These are phyloP conservation scores for Silurus meridionalis DNA, from an alignment of 2,113 vertebrate genomes.

Conservation along the genomic window DNA sequence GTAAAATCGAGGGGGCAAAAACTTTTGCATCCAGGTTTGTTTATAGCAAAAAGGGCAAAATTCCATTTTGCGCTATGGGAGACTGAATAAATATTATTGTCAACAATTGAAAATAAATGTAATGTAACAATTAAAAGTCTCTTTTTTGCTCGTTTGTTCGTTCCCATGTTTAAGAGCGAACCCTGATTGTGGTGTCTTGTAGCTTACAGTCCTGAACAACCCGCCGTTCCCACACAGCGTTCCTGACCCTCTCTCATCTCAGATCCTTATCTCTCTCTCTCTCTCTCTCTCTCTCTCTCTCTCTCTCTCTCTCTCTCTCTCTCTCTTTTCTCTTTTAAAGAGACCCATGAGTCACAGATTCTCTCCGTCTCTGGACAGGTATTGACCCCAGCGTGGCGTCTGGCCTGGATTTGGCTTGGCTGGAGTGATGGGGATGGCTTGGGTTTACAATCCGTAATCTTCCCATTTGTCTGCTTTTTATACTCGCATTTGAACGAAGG, in stretches of 20 bases:
- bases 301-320: constrained; percentile 37
- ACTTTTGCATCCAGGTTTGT: background rate
- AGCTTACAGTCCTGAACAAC: background rate
- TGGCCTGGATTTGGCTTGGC: constrained; percentile 71
- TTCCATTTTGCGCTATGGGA: background rate
- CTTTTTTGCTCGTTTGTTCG: background rate
- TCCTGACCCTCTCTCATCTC: background rate
- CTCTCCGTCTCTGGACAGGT: constrained; percentile 35
- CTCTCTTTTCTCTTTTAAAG: constrained; percentile 55
- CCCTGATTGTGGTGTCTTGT: background rate
- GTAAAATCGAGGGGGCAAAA: background rate
- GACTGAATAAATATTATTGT: background rate
- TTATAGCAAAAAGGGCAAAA: background rate
- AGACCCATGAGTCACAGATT: constrained; percentile 18
- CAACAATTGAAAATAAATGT: background rate
- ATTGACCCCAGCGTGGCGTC: constrained; percentile 46
- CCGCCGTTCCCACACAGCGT: constrained; percentile 17
- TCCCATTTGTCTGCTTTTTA: constrained; percentile 91
- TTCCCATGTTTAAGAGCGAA: background rate
- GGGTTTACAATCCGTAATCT: constrained; percentile 95
- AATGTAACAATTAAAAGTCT: background rate
- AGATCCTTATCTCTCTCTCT: constrained; percentile 65
- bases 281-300: constrained; percentile 11
- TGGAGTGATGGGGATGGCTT: constrained; percentile 75
- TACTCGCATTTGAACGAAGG: constrained; percentile 82